Evolutionary conservation across 2,113 vertebrate genomes (phyloP), one percentile per base, ranked within the genome.

Genomic region (Pipa parva): DNA sequence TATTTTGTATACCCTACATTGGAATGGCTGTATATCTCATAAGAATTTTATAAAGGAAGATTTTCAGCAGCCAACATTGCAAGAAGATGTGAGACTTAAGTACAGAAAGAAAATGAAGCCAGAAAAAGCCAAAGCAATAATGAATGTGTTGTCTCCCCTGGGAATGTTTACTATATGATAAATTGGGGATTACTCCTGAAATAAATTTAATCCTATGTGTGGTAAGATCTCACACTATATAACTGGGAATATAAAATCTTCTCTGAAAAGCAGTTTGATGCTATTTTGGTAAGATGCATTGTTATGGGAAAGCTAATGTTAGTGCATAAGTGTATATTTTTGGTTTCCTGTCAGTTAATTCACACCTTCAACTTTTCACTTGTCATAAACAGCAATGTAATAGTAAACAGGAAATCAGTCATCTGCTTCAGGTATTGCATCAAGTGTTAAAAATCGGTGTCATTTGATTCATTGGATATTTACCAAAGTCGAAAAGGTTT

Each of bases 281-380:
- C n/a, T 60, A 9, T 24, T 74, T 54, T 26, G 49, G 7, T 59
- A 60, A 42, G 7, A 12, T 54, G 49, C 46, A 49, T 20, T 63
- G 36, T 64, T 73, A 73, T 39, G 29, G 49, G 39, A 59, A 59
- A 55, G 54, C 52, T 63, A 63, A 63, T 71, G 59, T 60, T 65
- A 39, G 17, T 28, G 52, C 62, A 45, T 58, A 36, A 21, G 36
- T 58, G 22, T 24, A 17, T 46, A 26, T 42, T 21, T 66, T 49
- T 25, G 33, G 2, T 21, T 60, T 71, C 15, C 13, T 57, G 37
- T 52, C 57, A 52, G 0, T 1, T 58, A 39, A 63, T 63, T 18
- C 18, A 20, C 15, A 17, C 21, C 39, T 63, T 49, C 21, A 49
- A 4, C 18, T 49, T 49, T 49, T 8, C 20, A 8, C 7, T 49